Percentiles rank a stretch among this genome's conserved stretches.
phyloP scores from a whole-genome alignment of 2,888 invertebrate genomes.

The Agrotis clavis region DNA sequence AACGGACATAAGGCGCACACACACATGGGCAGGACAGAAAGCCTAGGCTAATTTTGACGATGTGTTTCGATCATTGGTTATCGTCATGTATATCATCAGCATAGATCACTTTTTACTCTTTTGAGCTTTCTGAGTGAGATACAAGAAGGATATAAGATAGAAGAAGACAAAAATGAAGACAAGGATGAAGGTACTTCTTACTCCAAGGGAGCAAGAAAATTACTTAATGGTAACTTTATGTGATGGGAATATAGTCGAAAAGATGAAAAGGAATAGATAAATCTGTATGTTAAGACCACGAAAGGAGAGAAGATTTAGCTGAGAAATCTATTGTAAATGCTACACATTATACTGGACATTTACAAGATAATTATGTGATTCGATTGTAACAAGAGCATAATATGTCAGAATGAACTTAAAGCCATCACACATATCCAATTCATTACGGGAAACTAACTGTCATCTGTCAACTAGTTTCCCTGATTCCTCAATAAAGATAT shows the following conservation, averaged over 20 bases:
- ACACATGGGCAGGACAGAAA: neutral
- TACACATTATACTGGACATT: too few species aligned
- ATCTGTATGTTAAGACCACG: too few species aligned
- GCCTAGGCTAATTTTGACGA: conserved; percentile 1
- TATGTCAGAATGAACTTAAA: neutral
- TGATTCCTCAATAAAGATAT: conserved; percentile 3
- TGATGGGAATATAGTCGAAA: too few species aligned
- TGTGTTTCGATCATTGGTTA: neutral
- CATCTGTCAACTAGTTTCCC: neutral
- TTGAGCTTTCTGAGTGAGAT: too few species aligned
- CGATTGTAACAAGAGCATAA: neutral
- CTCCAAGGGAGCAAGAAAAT: too few species aligned
- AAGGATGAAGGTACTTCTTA: too few species aligned
- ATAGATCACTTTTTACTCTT: neutral
- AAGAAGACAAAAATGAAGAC: too few species aligned
- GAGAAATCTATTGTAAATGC: too few species aligned
- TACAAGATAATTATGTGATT: neutral
- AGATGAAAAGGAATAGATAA: too few species aligned
- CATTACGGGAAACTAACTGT: neutral
- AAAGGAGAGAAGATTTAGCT: too few species aligned
- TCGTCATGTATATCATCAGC: neutral
- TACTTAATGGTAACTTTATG: too few species aligned
- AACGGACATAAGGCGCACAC: conserved; percentile 2
- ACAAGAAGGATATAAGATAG: too few species aligned
- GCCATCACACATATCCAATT: conserved; percentile 9